Base-by-base conservation (phyloP, 2,797 vertebrate species). In the Falco biarmicus region DNA sequence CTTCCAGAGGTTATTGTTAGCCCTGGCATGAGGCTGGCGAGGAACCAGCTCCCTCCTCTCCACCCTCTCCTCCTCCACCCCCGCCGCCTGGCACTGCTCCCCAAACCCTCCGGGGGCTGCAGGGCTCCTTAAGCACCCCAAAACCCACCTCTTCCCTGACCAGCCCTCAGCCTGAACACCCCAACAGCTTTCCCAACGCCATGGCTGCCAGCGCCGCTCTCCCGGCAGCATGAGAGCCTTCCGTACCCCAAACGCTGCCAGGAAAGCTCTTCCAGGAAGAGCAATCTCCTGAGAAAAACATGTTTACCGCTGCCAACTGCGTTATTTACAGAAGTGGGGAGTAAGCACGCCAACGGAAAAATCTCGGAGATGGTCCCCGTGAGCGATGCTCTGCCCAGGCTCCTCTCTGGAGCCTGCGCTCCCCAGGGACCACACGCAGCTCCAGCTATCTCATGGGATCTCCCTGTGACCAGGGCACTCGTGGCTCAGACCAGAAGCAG, bases 21-120 rank as follows among this genome's bases (percentile, higher is more conserved):
- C 87, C 95, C 84, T 95, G 96, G 94, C 94, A 91, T 84, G 96
- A 91, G 90, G 90, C 32, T 96, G 96, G 96, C 83, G 4, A 77
- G 81, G 84, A 87, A 94, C 93, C 95, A 96, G 96, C 81, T 94
- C 89, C 85, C 86, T 84, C 90, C 88, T 95, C 90, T 74, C 77
- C 84, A 66, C 8, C 45, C 50, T 91, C 95, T 83, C 73, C 77
- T 94, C 86, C 77, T 80, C 87, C 91, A 5, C 70, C 10, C 13
- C 64, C 8, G 0, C 50, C 0, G 59, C 64, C 48, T 24, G 57
- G 53, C 0, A 1, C 37, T 9, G 83, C 76, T 92, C 68, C 47
- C 39, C 54, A 47, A 47, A 54, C 43, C 29, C 32, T 29, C 29
- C 3, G 2, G 69, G 37, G 41, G 39, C 61, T 37, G 34, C 47